Evolutionary conservation across 2,888 invertebrate species (phyloP), one percentile per base, ranked within the genome.

Genomic region (Drosophila acutilabella): DNA sequence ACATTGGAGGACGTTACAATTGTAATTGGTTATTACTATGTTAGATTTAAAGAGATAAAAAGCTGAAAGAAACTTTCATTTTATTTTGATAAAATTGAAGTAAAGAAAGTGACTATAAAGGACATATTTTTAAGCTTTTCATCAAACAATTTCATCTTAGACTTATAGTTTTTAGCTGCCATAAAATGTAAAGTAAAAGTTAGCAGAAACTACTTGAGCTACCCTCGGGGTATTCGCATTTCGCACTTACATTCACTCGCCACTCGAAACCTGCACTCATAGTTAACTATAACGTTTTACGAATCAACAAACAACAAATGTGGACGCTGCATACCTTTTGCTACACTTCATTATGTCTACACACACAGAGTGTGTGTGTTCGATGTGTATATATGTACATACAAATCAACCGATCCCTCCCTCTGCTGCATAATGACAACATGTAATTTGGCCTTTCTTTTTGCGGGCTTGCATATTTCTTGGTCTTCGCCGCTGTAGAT

Each of bases 361-460:
- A 30, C 36, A 36, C 36, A 5, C 38, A 53, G 7, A 38, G 52
- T 61, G 23, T 62, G 45, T 53, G 50, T 45, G n/a, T n/a, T n/a
- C n/a, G n/a, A n/a, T n/a, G 36, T 48, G 23, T 36, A 6, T 23
- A 6, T 23, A 6, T 42, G 36, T 40, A 30, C 30, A 8, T 2
- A 60, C 20, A 20, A 47, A 1, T 67, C 13, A 45, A 54, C 16
- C 23, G 53, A 10, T 10, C 44, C 14, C 44, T 42, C 23, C 18
- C 18, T 57, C 58, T 64, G 42, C 71, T 65, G 79, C 81, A 80
- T 84, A 84, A 82, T 82, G 82, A 80, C 81, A 81, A 78, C 80
- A 65, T 82, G 70, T 81, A 86, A 86, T 83, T 83, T 86, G 71
- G 86, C 83, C 82, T 82, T 82, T 82, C 85, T 82, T 82, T 82